Evolutionary conservation across 2,797 vertebrate species (phyloP), one percentile per base, ranked within the genome.

Genomic region (Nothura maculosa): DNA sequence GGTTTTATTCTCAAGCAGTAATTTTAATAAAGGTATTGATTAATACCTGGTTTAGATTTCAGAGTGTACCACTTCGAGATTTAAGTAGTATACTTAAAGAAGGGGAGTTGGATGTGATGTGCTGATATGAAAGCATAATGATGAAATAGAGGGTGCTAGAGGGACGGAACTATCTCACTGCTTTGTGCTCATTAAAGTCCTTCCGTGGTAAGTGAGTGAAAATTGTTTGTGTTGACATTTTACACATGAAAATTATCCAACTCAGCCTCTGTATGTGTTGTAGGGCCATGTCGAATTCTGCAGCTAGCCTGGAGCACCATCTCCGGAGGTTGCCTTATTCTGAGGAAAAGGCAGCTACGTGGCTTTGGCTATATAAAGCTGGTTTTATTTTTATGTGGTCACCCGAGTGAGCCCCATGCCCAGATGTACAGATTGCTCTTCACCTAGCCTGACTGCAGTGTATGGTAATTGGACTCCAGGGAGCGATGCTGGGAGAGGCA

Each of bases 401-500:
- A 83, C 75, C 67, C 68, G 78, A 85, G 68, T 1, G 1, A 86
- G 52, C 42, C 87, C 83, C 27, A 5, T 82, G 90, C 78, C 75
- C 90, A 85, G 93, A 75, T 75, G 50, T 32, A 40, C 81, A 66
- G 55, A 32, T 24, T 76, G 79, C 79, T 85, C 60, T 45, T 89
- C 73, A 36, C 78, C 89, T 73, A 72, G 43, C 50, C 79, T 81
- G 89, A n/a, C 92, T 94, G 79, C 55, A 69, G 80, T 82, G 21
- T 76, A 81, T 92, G 93, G 69, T 94, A 93, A 96, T 92, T 96
- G 84, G 84, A 43, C 94, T 94, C 92, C 43, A 64, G 93, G 86
- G 94, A 94, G 40, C 1, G 1, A 24, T 75, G 85, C 57, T 0
- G 45, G 52, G 66, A 83, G 57, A 82, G 83, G 72, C 45, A 55